phyloP scores from a whole-genome alignment of 2,113 vertebrate species.

The Nerophis lumbriciformis region DNA sequence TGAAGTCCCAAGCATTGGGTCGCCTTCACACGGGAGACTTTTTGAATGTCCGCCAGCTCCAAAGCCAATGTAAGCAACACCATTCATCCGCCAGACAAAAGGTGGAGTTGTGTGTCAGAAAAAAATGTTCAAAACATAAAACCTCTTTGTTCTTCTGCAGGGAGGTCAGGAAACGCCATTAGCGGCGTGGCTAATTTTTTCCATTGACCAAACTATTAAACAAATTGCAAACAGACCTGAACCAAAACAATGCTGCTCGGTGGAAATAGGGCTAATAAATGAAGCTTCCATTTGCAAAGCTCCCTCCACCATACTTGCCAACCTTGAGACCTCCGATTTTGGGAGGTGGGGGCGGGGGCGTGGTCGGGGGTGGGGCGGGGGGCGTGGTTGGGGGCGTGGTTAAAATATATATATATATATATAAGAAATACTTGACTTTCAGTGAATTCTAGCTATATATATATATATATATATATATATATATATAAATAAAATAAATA shows the following conservation, averaged over 20 bases:
- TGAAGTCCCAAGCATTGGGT: constrained; percentile 52
- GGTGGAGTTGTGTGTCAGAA: constrained; percentile 22
- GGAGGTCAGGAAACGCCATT: constrained; percentile 20
- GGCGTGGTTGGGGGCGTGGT: too few species aligned
- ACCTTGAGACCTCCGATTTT: too few species aligned
- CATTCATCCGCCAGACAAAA: constrained; percentile 40
- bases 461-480: too few species aligned
- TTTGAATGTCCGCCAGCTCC: constrained; percentile 47
- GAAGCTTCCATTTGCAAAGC: constrained; percentile 40
- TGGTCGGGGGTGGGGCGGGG: too few species aligned
- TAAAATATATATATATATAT: too few species aligned
- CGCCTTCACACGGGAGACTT: constrained; percentile 44
- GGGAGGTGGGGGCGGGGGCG: too few species aligned
- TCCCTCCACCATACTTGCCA: constrained; percentile 31
- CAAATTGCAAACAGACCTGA: background rate
- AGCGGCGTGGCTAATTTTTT: background rate
- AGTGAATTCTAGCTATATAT: too few species aligned
- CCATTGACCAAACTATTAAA: constrained; percentile 1
- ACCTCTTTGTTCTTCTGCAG: background rate
- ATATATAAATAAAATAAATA: too few species aligned
- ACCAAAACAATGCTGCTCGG: constrained; percentile 28
- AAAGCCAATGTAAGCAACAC: constrained; percentile 29
- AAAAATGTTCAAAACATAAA: constrained; percentile 12
- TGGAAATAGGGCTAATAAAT: constrained; percentile 45
- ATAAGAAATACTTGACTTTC: too few species aligned